Evolutionary conservation across 1,140 invertebrate species (phyloP).

Genomic region (Dermatophagoides farinae): DNA sequence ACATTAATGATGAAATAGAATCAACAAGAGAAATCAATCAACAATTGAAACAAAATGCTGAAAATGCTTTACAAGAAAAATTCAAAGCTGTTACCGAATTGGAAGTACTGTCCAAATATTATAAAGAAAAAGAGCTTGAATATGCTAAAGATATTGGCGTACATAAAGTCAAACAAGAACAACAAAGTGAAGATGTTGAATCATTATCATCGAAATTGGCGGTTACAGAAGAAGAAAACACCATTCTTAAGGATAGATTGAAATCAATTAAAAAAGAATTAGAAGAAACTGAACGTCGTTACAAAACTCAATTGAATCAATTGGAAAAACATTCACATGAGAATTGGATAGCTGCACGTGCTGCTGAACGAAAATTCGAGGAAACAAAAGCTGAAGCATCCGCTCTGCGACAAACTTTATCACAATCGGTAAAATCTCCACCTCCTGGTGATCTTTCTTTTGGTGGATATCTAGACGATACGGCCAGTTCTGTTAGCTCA

Average conservation of each 20-base stretch:
- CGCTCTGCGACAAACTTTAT: slow-evolving; percentile 12
- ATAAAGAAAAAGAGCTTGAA: slow-evolving; percentile 18
- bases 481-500: slow-evolving; percentile 6
- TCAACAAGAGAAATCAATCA: neutral
- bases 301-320: slow-evolving; percentile 46
- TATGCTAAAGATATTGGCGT: slow-evolving; percentile 16
- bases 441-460: neutral
- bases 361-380: slow-evolving; percentile 49
- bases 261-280: slow-evolving; percentile 44
- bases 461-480: slow-evolving; percentile 2
- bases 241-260: slow-evolving; percentile 8
- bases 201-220: slow-evolving; percentile 7
- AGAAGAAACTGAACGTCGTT: slow-evolving; percentile 49
- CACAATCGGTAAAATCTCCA: slow-evolving; percentile 6
- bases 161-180: slow-evolving; percentile 14
- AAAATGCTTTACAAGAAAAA: slow-evolving; percentile 10
- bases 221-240: slow-evolving; percentile 8
- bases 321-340: slow-evolving; percentile 53
- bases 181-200: slow-evolving; percentile 16
- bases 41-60: slow-evolving; percentile 3
- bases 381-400: slow-evolving; percentile 49
- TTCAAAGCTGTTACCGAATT: slow-evolving; percentile 12
- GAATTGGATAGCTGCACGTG: slow-evolving; percentile 48
- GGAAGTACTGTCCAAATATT: slow-evolving; percentile 16
- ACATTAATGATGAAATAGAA: slow-evolving; percentile 7